Evolutionary conservation across 2,113 vertebrate genomes (phyloP).

Genomic region (Eulacestoma nigropectus): DNA sequence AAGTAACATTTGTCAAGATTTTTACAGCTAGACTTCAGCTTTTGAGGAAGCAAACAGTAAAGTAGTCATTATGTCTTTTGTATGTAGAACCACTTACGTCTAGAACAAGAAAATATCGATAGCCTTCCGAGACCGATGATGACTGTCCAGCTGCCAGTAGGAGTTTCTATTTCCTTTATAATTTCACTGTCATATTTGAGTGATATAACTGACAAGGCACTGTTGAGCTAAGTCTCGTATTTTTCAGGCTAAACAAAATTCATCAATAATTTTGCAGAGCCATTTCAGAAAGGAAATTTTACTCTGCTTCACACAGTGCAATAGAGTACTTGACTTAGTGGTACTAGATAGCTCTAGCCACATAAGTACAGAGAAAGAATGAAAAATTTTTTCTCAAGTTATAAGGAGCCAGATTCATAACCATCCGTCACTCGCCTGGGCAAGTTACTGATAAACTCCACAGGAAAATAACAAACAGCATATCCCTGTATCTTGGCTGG

Average conservation of each 20-base stretch:
- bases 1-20: neutral
- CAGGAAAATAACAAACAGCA: slow-evolving; percentile 76
- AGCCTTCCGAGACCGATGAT: neutral
- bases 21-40: neutral
- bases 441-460: slow-evolving; percentile 79
- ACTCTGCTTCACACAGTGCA: slow-evolving; percentile 22
- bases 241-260: slow-evolving; percentile 35
- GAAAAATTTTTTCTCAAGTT: slow-evolving; percentile 75
- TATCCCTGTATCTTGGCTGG: slow-evolving; percentile 71
- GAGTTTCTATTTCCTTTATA: slow-evolving; percentile 25
- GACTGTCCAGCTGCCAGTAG: neutral
- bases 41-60: neutral
- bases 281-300: slow-evolving; percentile 49
- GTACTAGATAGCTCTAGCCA: slow-evolving; percentile 52
- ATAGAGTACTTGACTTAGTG: slow-evolving; percentile 44
- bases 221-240: neutral
- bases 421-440: slow-evolving; percentile 76
- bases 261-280: slow-evolving; percentile 53
- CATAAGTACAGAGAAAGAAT: slow-evolving; percentile 61
- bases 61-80: neutral
- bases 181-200: slow-evolving; percentile 27
- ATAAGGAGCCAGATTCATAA: slow-evolving; percentile 76
- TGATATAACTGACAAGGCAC: neutral
- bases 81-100: neutral
- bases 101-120: neutral